phyloP scores from a whole-genome alignment of 2,113 vertebrate genomes.

The Reinhardtius hippoglossoides region DNA sequence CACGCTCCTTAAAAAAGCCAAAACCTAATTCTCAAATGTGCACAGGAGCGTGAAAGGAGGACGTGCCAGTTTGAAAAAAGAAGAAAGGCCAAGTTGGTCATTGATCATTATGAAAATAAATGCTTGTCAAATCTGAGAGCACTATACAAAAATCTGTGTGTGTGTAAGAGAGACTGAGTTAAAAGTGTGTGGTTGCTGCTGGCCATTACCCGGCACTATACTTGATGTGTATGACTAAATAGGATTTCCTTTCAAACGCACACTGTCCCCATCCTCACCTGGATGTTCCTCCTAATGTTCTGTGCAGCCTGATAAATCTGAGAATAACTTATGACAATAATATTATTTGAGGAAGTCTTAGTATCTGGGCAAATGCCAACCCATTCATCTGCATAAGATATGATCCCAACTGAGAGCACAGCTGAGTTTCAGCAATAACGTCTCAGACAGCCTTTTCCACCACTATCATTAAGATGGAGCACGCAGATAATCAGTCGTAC shows the following conservation, averaged over 20 bases:
- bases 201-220: slow-evolving; percentile 12
- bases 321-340: slow-evolving; percentile 8
- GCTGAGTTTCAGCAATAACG: slow-evolving; percentile 25
- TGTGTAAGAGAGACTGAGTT: neutral
- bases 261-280: neutral
- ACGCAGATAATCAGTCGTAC: slow-evolving; percentile 50
- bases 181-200: neutral
- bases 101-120: slow-evolving; percentile 18
- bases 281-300: slow-evolving; percentile 2
- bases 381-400: neutral
- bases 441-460: slow-evolving; percentile 33
- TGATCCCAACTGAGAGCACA: slow-evolving; percentile 10
- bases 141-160: neutral
- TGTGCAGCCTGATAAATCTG: neutral
- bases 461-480: slow-evolving; percentile 58
- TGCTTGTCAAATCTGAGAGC: slow-evolving; percentile 13
- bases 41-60: slow-evolving; percentile 7
- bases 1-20: slow-evolving; percentile 4
- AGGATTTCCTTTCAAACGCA: slow-evolving; percentile 13
- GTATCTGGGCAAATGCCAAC: slow-evolving; percentile 9
- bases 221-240: neutral
- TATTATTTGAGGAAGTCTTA: slow-evolving; percentile 10
- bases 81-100: neutral
- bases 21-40: slow-evolving; percentile 6
- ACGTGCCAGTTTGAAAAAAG: neutral